These are phyloP conservation scores for Bombylius discolor DNA, from an alignment of 2,888 invertebrate genomes.

Conservation along the genomic window DNA sequence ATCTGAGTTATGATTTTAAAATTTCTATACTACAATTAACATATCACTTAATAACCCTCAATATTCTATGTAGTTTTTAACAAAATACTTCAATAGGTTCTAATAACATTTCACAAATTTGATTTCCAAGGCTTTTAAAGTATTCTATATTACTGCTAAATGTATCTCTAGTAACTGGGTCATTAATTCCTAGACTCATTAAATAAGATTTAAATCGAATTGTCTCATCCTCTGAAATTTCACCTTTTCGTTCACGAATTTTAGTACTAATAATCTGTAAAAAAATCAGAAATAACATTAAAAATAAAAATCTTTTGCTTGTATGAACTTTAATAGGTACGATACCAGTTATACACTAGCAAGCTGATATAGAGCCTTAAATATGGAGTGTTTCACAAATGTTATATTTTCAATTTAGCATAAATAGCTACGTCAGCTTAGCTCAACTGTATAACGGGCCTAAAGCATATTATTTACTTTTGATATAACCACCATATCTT, in stretches of 20 bases:
- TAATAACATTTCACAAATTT: slow-evolving; percentile 70
- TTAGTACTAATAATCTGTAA: slow-evolving; percentile 60
- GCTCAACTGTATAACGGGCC: too few relatives aligned
- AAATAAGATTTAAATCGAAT: slow-evolving; percentile 90
- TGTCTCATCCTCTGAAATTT: slow-evolving; percentile 95
- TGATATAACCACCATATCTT: slow-evolving; percentile 91
- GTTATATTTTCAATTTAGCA: too few relatives aligned
- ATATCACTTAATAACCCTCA: slow-evolving; percentile 2
- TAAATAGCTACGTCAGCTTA: too few relatives aligned
- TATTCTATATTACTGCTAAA: slow-evolving; percentile 78
- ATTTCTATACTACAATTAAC: neutral
- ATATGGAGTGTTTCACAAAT: too few relatives aligned
- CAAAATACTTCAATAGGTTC: slow-evolving; percentile 59
- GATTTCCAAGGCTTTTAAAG: slow-evolving; percentile 69
- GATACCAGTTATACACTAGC: too few relatives aligned
- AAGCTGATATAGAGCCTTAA: too few relatives aligned
- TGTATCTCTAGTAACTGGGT: slow-evolving; percentile 89
- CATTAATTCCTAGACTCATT: slow-evolving; percentile 92
- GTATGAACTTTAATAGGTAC: too few relatives aligned
- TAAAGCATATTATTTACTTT: slow-evolving; percentile 40
- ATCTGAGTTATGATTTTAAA: slow-evolving; percentile 1
- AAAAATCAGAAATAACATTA: too few relatives aligned
- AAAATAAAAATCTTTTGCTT: too few relatives aligned
- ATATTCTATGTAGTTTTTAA: slow-evolving; percentile 1
- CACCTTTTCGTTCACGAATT: slow-evolving; percentile 87